Evolutionary conservation across 2,797 vertebrate genomes (phyloP), one percentile per base, ranked within the genome.

Genomic region (Peromyscus nudipes): DNA sequence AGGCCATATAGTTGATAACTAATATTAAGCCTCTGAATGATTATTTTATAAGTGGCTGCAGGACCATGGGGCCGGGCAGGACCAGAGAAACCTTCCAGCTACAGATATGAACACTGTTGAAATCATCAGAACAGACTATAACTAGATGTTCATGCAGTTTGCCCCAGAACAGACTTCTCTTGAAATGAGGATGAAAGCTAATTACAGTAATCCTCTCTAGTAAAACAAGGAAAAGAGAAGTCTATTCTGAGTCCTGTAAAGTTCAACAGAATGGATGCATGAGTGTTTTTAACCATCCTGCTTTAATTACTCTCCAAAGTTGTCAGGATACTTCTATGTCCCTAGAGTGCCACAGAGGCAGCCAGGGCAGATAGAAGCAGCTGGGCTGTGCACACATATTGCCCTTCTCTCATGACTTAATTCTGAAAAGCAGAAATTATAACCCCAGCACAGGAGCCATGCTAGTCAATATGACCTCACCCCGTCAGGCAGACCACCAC

Each of bases 161-260:
- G 71, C 67, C 40, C 81, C 2, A 16, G 55, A 76, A 60, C 12
- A 55, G 16, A 3, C 40, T 90, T 57, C 67, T 93, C 57, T 65
- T 95, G 83, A 94, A 95, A 89, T 92, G 85, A 60, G 71, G 52
- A 91, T 94, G n/a, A 77, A 91, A 92, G 65, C 65, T 93, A 94
- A 95, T 91, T 81, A 46, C 34, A 92, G 90, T 52, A 91, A 96
- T 91, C 90, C 73, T 94, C 73, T 85, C 77, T 92, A 89, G 73
- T 57, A 88, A 85, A 34, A 73, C 25, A 71, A 89, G 31, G 46
- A 52, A 87, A 92, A 84, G n/a, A 75, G 76, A 55, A 57, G 52
- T 57, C 49, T 31, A 69, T 29, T 81, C 23, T 25, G 25, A 43
- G 60, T 10, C 92, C 67, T 69, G 17, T 13, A 71, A 77, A 75